phyloP scores from a whole-genome alignment of 2,797 vertebrate species.

The Serranus cabrilla region DNA sequence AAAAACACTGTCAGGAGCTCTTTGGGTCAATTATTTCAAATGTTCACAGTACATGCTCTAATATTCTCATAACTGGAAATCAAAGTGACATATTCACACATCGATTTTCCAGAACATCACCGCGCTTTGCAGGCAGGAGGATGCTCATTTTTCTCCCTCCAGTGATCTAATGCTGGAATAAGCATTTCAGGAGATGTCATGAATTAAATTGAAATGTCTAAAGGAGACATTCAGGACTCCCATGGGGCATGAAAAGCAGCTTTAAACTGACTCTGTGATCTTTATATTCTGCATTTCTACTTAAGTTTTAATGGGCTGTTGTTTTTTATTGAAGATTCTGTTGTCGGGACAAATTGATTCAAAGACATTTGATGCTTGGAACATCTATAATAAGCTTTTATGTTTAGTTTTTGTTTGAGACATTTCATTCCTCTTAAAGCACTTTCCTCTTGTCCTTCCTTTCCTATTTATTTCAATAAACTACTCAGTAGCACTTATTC shows the following conservation, averaged over 20 bases:
- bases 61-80: slow-evolving; percentile 59
- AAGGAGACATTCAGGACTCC: slow-evolving; percentile 30
- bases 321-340: slow-evolving; percentile 3
- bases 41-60: slow-evolving; percentile 34
- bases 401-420: background rate
- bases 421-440: background rate
- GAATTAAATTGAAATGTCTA: slow-evolving; percentile 54
- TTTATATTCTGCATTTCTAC: slow-evolving; percentile 15
- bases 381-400: background rate
- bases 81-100: slow-evolving; percentile 56
- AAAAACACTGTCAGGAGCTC: slow-evolving; percentile 35
- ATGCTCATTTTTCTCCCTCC: slow-evolving; percentile 38
- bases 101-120: slow-evolving; percentile 50
- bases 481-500: background rate
- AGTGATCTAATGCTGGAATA: slow-evolving; percentile 49
- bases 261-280: slow-evolving; percentile 14
- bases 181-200: slow-evolving; percentile 49
- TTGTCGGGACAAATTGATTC: background rate
- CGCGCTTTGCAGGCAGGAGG: slow-evolving; percentile 23
- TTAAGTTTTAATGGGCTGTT: background rate
- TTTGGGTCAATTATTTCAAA: slow-evolving; percentile 51
- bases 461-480: background rate
- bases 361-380: background rate
- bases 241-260: slow-evolving; percentile 18
- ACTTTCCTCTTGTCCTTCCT: background rate